Percentiles rank a stretch among this genome's conserved stretches.
Conservation (phyloP, 2,797 vertebrate species). For the Clarias laeviceps region DNA sequence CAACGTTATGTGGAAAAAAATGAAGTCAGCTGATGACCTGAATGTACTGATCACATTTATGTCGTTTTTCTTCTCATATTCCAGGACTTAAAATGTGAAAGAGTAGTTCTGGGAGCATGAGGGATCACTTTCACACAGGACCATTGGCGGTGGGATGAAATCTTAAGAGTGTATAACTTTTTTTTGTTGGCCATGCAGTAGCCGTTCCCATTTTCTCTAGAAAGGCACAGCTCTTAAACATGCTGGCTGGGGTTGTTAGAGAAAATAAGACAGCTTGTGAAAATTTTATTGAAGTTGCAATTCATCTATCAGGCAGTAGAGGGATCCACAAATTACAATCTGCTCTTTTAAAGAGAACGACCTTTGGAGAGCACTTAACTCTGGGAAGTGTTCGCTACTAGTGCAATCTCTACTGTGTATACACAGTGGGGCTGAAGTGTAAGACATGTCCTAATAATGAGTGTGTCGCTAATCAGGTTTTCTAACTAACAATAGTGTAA, state of each 20-base stretch:
- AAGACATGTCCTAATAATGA: constrained; percentile 46
- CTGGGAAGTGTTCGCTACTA: neutral
- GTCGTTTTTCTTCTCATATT: too few relatives aligned
- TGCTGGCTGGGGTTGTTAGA: neutral
- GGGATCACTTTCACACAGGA: too few relatives aligned
- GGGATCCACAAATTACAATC: neutral
- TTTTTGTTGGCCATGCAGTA: too few relatives aligned
- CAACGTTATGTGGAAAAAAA: too few relatives aligned
- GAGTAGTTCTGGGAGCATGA: too few relatives aligned
- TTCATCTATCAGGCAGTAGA: constrained; percentile 8
- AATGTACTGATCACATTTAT: too few relatives aligned
- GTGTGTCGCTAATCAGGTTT: constrained; percentile 46
- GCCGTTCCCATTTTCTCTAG: neutral
- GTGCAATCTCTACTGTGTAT: neutral
- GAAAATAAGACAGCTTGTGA: neutral
- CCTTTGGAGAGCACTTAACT: constrained; percentile 3
- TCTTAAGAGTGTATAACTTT: too few relatives aligned
- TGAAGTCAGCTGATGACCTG: too few relatives aligned
- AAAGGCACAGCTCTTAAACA: neutral
- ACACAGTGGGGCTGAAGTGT: neutral
- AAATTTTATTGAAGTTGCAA: neutral
- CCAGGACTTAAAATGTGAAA: too few relatives aligned
- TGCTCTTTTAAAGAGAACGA: neutral
- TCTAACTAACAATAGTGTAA: constrained; percentile 28
- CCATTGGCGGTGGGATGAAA: too few relatives aligned